These are phyloP conservation scores for Miltochrista miniata DNA, from an alignment of 2,888 invertebrate species.

Conservation along the genomic window DNA sequence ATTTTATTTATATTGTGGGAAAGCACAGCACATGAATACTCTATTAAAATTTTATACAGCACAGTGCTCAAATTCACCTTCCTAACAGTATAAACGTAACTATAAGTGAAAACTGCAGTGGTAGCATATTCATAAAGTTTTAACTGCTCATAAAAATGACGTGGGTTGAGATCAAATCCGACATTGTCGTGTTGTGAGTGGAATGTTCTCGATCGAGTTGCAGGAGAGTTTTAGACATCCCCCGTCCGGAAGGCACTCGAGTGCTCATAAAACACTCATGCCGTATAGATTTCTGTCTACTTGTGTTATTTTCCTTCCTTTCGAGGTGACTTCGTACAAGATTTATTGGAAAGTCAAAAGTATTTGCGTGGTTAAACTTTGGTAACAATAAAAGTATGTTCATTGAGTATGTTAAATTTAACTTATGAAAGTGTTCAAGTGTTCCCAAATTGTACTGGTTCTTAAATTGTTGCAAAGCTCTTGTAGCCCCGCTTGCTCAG, in stretches of 20 bases:
- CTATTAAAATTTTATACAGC: not conserved
- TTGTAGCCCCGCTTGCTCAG: too few relatives aligned
- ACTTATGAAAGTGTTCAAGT: too few relatives aligned
- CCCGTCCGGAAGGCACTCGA: conserved; percentile 67
- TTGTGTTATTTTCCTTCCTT: conserved; percentile 56
- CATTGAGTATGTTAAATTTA: not conserved
- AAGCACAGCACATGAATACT: not conserved
- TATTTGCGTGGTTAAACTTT: conserved; percentile 6
- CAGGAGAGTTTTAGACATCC: conserved; percentile 70
- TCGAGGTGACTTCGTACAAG: conserved; percentile 37
- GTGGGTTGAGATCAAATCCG: conserved; percentile 61
- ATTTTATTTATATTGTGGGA: too few relatives aligned
- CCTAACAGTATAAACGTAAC: conserved; percentile 21
- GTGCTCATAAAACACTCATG: conserved; percentile 78
- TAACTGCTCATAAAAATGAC: conserved; percentile 61
- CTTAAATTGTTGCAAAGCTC: too few relatives aligned
- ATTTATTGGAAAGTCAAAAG: conserved; percentile 35
- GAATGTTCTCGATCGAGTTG: conserved; percentile 58
- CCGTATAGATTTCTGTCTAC: conserved; percentile 59
- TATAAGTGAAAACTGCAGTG: conserved; percentile 28
- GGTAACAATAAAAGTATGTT: not conserved
- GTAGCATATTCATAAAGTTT: conserved; percentile 62
- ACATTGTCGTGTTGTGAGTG: conserved; percentile 71
- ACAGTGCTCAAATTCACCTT: conserved; percentile 1
- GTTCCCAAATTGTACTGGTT: too few relatives aligned